Base-by-base conservation (phyloP, 2,797 vertebrate species). In the Spheniscus humboldti region DNA sequence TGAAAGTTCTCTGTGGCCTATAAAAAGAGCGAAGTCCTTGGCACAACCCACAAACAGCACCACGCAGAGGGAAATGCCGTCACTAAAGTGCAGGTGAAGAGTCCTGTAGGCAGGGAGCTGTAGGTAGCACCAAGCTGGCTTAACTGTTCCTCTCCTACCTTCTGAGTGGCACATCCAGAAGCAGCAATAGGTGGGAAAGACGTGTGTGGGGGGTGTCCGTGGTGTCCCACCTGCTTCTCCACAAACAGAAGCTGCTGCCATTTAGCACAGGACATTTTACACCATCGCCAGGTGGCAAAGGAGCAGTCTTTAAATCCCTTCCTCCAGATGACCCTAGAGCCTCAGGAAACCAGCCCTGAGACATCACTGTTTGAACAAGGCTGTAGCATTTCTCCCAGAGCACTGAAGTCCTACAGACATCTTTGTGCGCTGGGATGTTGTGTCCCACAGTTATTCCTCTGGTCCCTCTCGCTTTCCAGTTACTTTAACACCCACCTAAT, bases 401-500 rank as follows among this genome's bases (percentile, higher is more conserved):
- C 71, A 68, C 63, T 41, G 62, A 67, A 81, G 57, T 63, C 31
- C 75, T 59, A 17, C 20, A 69, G 62, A 37, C 48, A 39, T 20
- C 63, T 80, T 24, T 18, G 39, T 83, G 68, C 5, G 8, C 72
- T 80, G 79, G 33, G 28, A 27, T 63, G 27, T 17, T 39, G 16
- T 10, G 27, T 69, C 31, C 77, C 28, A 45, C 14, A 47, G 47
- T 35, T 41, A 47, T 15, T 81, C 31, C 71, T 63, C 63, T 50
- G 63, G 55, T 69, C 52, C 57, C 60, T 83, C 56, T 64, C 6
- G 2, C 77, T 59, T 85, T 77, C 69, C 83, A 91, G 83, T 86
- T 91, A 95, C 72, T 91, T 94, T 81, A 90, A 90, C 59, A 84
- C 63, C 87, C 92, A 91, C 77, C 82, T 60, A 86, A 90, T 7